These are phyloP conservation scores for Magallana gigas DNA, from an alignment of 1,140 invertebrate genomes.

Conservation along the genomic window DNA sequence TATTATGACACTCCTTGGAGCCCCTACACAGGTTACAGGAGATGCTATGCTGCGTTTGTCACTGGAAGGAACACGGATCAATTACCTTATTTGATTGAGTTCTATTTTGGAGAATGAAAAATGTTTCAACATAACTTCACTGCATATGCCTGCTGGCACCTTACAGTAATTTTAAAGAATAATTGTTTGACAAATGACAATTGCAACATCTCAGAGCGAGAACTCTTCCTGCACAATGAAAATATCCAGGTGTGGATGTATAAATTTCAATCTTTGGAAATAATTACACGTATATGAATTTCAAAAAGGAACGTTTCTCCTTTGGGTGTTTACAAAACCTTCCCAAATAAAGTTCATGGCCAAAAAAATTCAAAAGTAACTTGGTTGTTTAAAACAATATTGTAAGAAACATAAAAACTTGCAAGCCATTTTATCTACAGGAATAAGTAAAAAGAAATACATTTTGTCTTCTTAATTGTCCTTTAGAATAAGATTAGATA, in stretches of 20 bases:
- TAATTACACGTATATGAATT: too few relatives aligned
- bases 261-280: neutral
- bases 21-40: neutral
- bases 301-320: too few relatives aligned
- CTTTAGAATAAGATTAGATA: too few relatives aligned
- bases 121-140: neutral
- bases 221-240: neutral
- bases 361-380: too few relatives aligned
- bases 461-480: too few relatives aligned
- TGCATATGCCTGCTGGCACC: neutral
- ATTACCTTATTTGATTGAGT: neutral
- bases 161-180: neutral
- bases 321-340: too few relatives aligned
- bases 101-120: neutral
- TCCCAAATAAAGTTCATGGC: too few relatives aligned
- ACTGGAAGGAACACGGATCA: neutral
- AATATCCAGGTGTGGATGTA: neutral
- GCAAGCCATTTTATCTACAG: too few relatives aligned
- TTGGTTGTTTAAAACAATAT: too few relatives aligned
- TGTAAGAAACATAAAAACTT: too few relatives aligned
- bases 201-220: neutral
- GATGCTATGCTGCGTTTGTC: neutral
- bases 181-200: slow-evolving; percentile 32
- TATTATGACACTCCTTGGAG: neutral
- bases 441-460: too few relatives aligned